phyloP scores from a whole-genome alignment of 2,113 vertebrate genomes.

The Tachuris rubrigastra region DNA sequence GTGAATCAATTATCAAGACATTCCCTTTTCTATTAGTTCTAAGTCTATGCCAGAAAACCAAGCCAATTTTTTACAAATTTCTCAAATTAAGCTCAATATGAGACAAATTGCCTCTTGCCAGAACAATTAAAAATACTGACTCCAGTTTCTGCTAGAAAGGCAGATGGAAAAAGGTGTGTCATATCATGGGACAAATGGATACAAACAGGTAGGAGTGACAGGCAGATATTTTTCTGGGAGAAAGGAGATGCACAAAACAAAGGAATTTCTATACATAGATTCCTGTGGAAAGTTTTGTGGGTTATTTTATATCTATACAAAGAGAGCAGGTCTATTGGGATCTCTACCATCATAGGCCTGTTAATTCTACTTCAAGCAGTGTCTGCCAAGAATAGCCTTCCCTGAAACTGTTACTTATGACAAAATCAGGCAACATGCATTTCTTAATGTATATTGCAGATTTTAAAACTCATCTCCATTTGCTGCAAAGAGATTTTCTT shows the following conservation, averaged over 20 bases:
- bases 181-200: not conserved
- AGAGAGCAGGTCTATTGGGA: not conserved
- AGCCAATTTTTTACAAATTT: not conserved
- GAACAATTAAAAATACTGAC: not conserved
- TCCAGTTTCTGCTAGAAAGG: not conserved
- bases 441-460: constrained; percentile 4
- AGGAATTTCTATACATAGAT: not conserved
- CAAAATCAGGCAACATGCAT: constrained; percentile 10
- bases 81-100: not conserved
- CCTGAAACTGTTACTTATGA: not conserved
- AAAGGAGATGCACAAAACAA: not conserved
- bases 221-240: not conserved
- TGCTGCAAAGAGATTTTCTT: not conserved
- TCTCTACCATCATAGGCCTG: not conserved
- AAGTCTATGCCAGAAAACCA: not conserved
- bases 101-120: not conserved
- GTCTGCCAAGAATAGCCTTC: not conserved
- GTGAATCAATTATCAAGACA: not conserved
- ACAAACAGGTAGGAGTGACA: not conserved
- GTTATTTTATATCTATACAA: not conserved
- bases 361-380: not conserved
- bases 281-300: not conserved
- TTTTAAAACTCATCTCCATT: not conserved
- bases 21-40: not conserved
- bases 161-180: not conserved